These are phyloP conservation scores for Himantopus leucocephalus DNA, from an alignment of 2,113 vertebrate species.

Conservation along the genomic window DNA sequence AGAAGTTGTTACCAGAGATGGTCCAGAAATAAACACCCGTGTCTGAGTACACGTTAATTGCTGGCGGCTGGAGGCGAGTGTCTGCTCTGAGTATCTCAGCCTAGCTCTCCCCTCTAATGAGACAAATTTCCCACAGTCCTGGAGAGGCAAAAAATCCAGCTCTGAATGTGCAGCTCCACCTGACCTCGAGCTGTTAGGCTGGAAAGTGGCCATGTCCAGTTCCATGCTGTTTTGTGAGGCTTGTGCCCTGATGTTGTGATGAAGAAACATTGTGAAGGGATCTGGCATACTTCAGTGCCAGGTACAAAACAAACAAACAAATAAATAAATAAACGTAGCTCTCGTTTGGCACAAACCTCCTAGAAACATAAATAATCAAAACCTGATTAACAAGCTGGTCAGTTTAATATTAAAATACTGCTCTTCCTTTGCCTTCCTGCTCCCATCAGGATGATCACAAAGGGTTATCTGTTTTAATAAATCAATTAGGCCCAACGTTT, in stretches of 20 bases:
- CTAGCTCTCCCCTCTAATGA: not conserved
- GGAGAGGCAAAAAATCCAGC: not conserved
- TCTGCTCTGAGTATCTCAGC: not conserved
- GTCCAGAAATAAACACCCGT: not conserved
- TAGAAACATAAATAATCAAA: conserved; percentile 39
- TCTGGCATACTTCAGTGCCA: not conserved
- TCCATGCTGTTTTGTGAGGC: not conserved
- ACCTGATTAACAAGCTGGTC: conserved; percentile 40
- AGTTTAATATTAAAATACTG: conserved; percentile 42
- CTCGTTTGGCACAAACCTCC: conserved; percentile 12
- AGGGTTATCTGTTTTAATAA: conserved; percentile 37
- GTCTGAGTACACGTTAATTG: not conserved
- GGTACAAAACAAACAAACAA: not conserved
- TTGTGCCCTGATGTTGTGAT: not conserved
- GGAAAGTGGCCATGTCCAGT: not conserved
- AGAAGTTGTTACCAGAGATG: not conserved
- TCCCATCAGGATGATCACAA: not conserved
- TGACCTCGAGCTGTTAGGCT: not conserved
- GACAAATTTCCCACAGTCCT: not conserved
- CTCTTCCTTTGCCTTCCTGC: conserved; percentile 24
- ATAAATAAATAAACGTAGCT: not conserved
- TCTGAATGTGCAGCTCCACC: not conserved
- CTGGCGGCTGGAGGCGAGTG: rapidly evolving
- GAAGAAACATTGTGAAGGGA: not conserved
- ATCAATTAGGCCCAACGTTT: conserved; percentile 15